Base-by-base conservation (phyloP, 2,797 vertebrate genomes). In the Eidolon dupreanum region DNA sequence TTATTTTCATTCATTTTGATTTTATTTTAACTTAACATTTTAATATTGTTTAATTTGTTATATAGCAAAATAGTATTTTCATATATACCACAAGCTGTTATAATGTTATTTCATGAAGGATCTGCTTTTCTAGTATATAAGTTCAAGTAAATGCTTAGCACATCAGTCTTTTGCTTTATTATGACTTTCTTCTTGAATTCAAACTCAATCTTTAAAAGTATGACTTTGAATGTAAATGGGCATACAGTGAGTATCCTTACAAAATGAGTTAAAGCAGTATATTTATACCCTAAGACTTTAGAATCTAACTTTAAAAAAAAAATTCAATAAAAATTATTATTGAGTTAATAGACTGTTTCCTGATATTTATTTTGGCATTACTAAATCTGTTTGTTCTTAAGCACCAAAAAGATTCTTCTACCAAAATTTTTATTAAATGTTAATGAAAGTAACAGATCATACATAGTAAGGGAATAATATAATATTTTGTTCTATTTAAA, bases 141-240 rank as follows among this genome's bases (percentile, higher is more conserved):
- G 51, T 43, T 90, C 59, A 89, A 79, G 19, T 94, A 79, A 93
- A 61, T 92, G n/a, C 17, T 74, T 87, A 78, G 3, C 68, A 31
- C 55, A 5, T 84, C 13, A 77, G 0, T 75, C 33, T 82, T 79
- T 87, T 93, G 19, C 68, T 89, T 88, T 89, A 89, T 20, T 75
- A 55, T 90, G 17, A 61, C 19, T 91, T 91, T 93, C 41, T 91
- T 95, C 65, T 86, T 95, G 33, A 31, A 82, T 93, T 96, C 66
- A 81, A 7, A 71, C 8, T 70, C 24, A 88, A 6, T 79, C 31
- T 88, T 90, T 88, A 63, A 89, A 96, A 87, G 65, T 36, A 20
- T 88, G 8, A 68, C 49, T 82, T 73, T 89, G 43, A 46, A 71
- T 89, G 51, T 88, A 93, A 78, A 82, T 91, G 36, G 9, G 6